A percentile compares a stretch with the other conserved stretches of the same genome.
phyloP scores from a whole-genome alignment of 2,113 vertebrate species.

The Nothocercus julius region DNA sequence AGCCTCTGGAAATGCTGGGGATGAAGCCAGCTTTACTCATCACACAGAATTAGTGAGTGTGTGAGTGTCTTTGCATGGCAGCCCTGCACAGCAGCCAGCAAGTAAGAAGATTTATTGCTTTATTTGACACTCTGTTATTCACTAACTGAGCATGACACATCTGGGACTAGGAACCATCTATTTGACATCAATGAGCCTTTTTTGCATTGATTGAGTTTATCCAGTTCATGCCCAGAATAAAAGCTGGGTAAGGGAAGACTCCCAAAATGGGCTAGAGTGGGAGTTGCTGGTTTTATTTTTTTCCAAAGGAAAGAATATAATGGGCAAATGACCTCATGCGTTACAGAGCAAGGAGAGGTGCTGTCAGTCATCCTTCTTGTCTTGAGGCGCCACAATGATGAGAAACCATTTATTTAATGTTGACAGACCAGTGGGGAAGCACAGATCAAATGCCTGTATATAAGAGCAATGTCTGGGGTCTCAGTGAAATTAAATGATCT shows the following conservation, averaged over 20 bases:
- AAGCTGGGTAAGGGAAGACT: neutral
- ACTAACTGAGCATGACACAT: slow-evolving; percentile 84
- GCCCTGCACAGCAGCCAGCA: slow-evolving; percentile 78
- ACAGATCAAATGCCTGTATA: slow-evolving; percentile 63
- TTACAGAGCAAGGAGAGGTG: slow-evolving; percentile 21
- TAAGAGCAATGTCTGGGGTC: slow-evolving; percentile 44
- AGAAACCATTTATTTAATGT: slow-evolving; percentile 74
- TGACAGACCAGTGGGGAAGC: slow-evolving; percentile 52
- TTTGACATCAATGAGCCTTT: slow-evolving; percentile 78
- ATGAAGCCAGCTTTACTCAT: slow-evolving; percentile 75
- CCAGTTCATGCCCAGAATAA: slow-evolving; percentile 52
- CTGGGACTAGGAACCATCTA: slow-evolving; percentile 81
- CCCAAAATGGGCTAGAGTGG: neutral
- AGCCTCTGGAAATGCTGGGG: slow-evolving; percentile 53
- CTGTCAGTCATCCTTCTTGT: slow-evolving; percentile 46
- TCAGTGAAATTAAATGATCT: slow-evolving; percentile 55
- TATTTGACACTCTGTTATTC: slow-evolving; percentile 82
- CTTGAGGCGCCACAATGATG: slow-evolving; percentile 40
- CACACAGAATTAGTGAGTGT: slow-evolving; percentile 76
- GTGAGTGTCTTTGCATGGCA: slow-evolving; percentile 54
- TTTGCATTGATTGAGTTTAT: slow-evolving; percentile 66
- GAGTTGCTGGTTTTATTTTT: neutral
- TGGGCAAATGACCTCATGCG: neutral
- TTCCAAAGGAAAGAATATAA: neutral
- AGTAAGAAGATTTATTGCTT: slow-evolving; percentile 93